phyloP scores from a whole-genome alignment of 2,113 vertebrate species.

The Acanthochromis polyacanthus region DNA sequence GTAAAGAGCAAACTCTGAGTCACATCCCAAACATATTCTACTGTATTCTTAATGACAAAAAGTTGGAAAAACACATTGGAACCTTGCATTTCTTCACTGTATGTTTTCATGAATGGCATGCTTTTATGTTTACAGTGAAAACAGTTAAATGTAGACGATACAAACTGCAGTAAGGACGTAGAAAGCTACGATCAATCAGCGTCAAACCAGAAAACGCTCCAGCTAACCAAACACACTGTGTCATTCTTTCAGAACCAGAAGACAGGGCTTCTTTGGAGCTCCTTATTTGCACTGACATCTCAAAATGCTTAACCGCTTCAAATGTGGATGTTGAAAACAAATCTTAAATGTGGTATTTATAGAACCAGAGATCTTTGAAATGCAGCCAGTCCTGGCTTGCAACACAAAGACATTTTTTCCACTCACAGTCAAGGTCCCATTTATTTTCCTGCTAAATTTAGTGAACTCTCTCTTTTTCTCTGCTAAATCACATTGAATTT shows the following conservation, averaged over 20 bases:
- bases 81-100: not conserved
- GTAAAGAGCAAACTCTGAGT: not conserved
- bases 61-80: not conserved
- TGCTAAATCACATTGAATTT: slow-evolving; percentile 16
- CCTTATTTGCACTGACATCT: slow-evolving; percentile 40
- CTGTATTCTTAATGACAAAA: not conserved
- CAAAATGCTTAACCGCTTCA: slow-evolving; percentile 20
- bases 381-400: slow-evolving; percentile 6
- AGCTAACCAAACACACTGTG: slow-evolving; percentile 23
- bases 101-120: not conserved
- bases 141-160: slow-evolving; percentile 17
- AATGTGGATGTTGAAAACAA: slow-evolving; percentile 32
- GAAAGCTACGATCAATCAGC: slow-evolving; percentile 34
- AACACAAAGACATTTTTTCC: not conserved
- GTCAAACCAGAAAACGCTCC: not conserved
- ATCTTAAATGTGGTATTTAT: slow-evolving; percentile 40
- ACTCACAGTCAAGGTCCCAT: not conserved
- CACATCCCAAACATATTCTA: not conserved
- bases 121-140: not conserved
- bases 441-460: slow-evolving; percentile 9
- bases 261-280: not conserved
- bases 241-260: slow-evolving; percentile 25
- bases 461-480: not conserved
- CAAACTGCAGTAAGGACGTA: not conserved
- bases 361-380: slow-evolving; percentile 20